These are phyloP conservation scores for Dendroctonus ponderosae DNA, from an alignment of 1,140 invertebrate species.

Conservation along the genomic window DNA sequence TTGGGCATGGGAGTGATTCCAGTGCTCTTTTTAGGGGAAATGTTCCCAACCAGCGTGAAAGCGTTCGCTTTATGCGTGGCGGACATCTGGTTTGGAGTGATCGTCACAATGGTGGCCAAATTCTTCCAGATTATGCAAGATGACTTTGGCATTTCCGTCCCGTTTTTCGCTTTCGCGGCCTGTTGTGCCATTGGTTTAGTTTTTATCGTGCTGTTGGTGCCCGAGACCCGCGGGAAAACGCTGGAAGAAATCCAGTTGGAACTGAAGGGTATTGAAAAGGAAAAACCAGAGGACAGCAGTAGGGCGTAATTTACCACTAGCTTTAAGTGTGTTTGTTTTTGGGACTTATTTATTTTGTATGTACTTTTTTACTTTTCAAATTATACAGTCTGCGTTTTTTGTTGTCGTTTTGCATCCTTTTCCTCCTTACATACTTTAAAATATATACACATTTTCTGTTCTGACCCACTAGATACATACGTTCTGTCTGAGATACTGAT, in stretches of 20 bases:
- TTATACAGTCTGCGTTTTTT: not conserved
- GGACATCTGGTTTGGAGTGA: conserved; percentile 67
- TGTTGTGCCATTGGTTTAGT: conserved; percentile 63
- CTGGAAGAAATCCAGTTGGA: conserved; percentile 56
- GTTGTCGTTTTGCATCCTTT: too few relatives aligned
- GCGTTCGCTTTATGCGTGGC: conserved; percentile 67
- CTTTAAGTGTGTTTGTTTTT: not conserved
- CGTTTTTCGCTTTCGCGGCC: conserved; percentile 72
- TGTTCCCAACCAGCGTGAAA: conserved; percentile 70
- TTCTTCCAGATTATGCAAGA: conserved; percentile 67
- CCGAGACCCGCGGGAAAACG: conserved; percentile 81
- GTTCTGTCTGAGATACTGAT: too few relatives aligned
- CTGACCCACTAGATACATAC: too few relatives aligned
- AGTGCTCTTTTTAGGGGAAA: conserved; percentile 69
- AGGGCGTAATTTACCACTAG: not conserved
- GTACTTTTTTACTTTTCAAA: not conserved
- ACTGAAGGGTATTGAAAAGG: conserved; percentile 37
- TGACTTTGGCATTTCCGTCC: conserved; percentile 62
- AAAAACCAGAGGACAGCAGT: not conserved
- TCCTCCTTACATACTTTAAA: too few relatives aligned
- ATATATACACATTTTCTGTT: too few relatives aligned
- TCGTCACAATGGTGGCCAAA: conserved; percentile 72
- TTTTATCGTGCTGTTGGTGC: conserved; percentile 66
- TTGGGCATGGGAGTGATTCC: conserved; percentile 72
- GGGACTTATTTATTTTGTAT: too few relatives aligned